Evolutionary conservation across 2,888 invertebrate species (phyloP), one percentile per base, ranked within the genome.

Genomic region (Holacanthella duospinosa): DNA sequence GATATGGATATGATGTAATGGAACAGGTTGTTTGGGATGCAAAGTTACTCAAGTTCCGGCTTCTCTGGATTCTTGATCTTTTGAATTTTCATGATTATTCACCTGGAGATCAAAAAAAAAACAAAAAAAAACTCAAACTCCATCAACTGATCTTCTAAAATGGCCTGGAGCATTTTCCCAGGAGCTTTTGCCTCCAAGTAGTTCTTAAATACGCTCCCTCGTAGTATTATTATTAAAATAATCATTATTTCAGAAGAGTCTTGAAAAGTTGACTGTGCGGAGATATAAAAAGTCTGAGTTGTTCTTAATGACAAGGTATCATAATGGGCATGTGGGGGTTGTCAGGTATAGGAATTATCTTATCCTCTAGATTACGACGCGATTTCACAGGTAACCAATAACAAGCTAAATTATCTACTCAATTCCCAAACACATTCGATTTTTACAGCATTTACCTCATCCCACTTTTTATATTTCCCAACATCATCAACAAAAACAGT

Each of bases 261-360:
- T 36, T 36, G 36, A 36, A 36, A 36, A 16, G 9, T 36, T 6
- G 9, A 36, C 36, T 16, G 16, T 16, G 16, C 36, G 6, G n/a
- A 36, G 36, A 6, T 36, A 36, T 9, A n/a, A 36, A 36, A 36
- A 36, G 9, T 9, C 36, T 36, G 36, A 48, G 19, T 48, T n/a
- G 48, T 48, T 48, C 19, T 48, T 48, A 48, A 48, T 48, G 48
- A 48, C 48, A 48, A 48, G 48, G 48, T 48, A 48, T 48, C 48
- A 48, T 48, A 48, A 48, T 48, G 21, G 48, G 36, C 36, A 36
- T 36, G 36, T 36, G 36, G 48, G 48, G n/a, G 12, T 48, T 48
- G 48, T 48, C 12, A 4, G 21, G 48, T 6, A 36, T 36, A 21
- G 48, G n/a, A 48, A 48, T 48, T 48, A 48, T 48, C 48, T 36